phyloP scores from a whole-genome alignment of 2,888 invertebrate genomes.

The Platycnemis pennipes region DNA sequence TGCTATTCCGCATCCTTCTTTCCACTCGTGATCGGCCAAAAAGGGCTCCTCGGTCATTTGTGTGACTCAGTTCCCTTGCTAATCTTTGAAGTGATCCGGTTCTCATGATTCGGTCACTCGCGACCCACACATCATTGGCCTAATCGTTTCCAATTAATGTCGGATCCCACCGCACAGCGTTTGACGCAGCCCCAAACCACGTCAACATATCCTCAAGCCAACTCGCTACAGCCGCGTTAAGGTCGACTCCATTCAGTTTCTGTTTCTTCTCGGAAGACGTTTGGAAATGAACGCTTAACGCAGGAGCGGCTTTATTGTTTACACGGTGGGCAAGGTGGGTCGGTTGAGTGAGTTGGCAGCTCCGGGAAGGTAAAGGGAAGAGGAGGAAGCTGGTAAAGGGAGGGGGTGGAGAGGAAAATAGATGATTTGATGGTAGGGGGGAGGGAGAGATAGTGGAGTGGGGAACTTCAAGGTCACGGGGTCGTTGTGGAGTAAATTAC shows the following conservation, averaged over 20 bases:
- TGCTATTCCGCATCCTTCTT: too few relatives aligned
- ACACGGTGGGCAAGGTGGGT: slow-evolving; percentile 17
- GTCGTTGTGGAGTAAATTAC: slow-evolving; percentile 40
- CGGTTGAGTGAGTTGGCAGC: slow-evolving; percentile 19
- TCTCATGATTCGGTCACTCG: too few relatives aligned
- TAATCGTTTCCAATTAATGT: too few relatives aligned
- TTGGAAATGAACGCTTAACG: slow-evolving; percentile 10
- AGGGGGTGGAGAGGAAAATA: too few relatives aligned
- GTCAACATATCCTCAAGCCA: neutral
- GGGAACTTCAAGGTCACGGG: slow-evolving; percentile 47
- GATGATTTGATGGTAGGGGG: neutral
- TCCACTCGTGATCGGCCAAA: too few relatives aligned
- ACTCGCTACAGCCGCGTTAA: slow-evolving; percentile 11
- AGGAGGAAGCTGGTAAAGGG: neutral
- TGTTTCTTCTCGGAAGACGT: slow-evolving; percentile 56
- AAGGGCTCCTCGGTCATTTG: too few relatives aligned
- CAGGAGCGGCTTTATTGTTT: slow-evolving; percentile 59
- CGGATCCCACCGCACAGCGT: too few relatives aligned
- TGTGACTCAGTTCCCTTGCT: too few relatives aligned
- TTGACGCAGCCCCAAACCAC: too few relatives aligned
- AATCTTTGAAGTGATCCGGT: too few relatives aligned
- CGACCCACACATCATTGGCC: too few relatives aligned
- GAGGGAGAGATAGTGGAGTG: neutral
- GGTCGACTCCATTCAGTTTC: slow-evolving; percentile 53
- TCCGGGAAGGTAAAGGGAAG: neutral